phyloP scores from a whole-genome alignment of 1,140 invertebrate genomes.

The Ceratosolen solmsi region DNA sequence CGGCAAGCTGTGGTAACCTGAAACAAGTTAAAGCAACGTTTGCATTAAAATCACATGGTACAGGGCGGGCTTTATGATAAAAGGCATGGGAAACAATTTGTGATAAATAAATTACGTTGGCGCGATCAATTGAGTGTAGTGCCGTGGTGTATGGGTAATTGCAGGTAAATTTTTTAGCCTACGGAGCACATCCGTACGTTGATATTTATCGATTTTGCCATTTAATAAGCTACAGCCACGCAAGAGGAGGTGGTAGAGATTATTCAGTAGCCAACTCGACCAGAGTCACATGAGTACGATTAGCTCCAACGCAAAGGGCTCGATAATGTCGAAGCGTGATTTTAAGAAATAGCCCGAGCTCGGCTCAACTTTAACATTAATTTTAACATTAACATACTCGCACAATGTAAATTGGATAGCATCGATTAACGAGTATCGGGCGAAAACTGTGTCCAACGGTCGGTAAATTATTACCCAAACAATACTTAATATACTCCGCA shows the following conservation, averaged over 20 bases:
- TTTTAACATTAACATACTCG: too few relatives aligned
- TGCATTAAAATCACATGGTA: slow-evolving; percentile 46
- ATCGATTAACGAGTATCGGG: too few relatives aligned
- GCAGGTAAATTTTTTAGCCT: background rate
- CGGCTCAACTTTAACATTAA: background rate
- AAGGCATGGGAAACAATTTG: slow-evolving; percentile 38
- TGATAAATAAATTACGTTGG: slow-evolving; percentile 23
- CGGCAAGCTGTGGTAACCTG: slow-evolving; percentile 90
- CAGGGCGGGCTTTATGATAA: slow-evolving; percentile 13
- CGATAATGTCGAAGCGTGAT: background rate
- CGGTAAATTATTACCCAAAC: background rate
- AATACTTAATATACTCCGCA: too few relatives aligned
- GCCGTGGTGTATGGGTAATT: background rate
- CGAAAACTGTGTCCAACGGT: too few relatives aligned
- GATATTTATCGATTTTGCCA: slow-evolving; percentile 33
- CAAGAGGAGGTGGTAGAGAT: background rate
- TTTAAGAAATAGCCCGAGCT: background rate
- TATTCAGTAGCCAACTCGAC: background rate
- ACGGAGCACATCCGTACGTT: background rate
- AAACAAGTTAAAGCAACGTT: slow-evolving; percentile 67
- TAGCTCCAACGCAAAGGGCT: background rate
- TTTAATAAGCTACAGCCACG: slow-evolving; percentile 21
- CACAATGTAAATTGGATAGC: background rate
- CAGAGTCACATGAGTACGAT: too few relatives aligned
- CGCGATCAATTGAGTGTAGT: slow-evolving; percentile 7